These are phyloP conservation scores for Ceratina australensis DNA, from an alignment of 1,140 invertebrate species.

Conservation along the genomic window DNA sequence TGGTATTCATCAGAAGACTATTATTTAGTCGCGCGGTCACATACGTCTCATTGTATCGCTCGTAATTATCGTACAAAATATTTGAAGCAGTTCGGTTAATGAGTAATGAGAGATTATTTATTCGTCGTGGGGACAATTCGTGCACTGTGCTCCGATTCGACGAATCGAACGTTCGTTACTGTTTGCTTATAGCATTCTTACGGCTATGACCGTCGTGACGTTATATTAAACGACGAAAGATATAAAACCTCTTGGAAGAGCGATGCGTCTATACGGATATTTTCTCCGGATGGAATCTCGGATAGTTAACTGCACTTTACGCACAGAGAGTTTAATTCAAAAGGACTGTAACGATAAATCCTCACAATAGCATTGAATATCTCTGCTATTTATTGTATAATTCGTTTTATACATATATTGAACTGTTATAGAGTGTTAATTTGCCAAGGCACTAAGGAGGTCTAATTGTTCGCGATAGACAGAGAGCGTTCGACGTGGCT, in stretches of 20 bases:
- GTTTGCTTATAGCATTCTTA: constrained; percentile 17
- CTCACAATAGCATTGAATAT: no score
- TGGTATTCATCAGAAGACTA: constrained; percentile 21
- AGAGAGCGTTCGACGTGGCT: background rate
- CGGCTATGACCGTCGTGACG: background rate
- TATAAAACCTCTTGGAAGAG: background rate
- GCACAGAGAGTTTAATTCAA: no score
- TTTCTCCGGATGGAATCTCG: background rate
- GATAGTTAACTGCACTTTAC: no score
- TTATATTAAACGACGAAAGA: background rate
- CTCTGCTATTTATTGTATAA: no score
- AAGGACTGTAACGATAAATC: no score
- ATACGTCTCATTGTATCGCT: constrained; percentile 35
- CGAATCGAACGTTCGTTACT: constrained; percentile 19
- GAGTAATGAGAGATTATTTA: constrained; percentile 50
- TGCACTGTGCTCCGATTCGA: constrained; percentile 32
- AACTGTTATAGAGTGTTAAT: background rate
- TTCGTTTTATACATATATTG: background rate
- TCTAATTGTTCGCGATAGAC: background rate
- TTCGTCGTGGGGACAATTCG: constrained; percentile 43
- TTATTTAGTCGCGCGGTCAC: constrained; percentile 22
- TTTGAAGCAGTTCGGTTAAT: constrained; percentile 36
- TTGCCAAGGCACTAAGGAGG: background rate
- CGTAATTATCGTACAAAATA: constrained; percentile 44
- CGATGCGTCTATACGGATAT: background rate